Evolutionary conservation across 2,888 invertebrate genomes (phyloP).

Genomic region (Leptinotarsa haldemani): DNA sequence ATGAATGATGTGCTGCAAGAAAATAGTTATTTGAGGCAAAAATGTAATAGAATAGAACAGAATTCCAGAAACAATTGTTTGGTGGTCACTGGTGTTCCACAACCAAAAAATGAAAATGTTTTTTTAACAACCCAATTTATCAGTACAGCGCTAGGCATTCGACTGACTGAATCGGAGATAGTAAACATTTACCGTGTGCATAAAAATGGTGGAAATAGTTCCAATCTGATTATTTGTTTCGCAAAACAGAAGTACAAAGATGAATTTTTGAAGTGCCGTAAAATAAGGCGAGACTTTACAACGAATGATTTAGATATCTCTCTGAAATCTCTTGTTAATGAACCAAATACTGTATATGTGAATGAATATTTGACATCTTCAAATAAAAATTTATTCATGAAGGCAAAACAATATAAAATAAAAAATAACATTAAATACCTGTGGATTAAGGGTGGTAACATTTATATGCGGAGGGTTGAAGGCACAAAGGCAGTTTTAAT

Average conservation of each 20-base stretch:
- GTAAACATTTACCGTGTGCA: conserved; percentile 1
- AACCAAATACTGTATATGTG: neutral
- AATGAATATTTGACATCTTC: conserved; percentile 3
- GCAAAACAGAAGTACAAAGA: conserved; percentile 6
- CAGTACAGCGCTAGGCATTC: conserved; percentile 2
- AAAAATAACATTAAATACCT: neutral
- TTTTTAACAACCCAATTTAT: neutral
- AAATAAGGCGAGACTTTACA: conserved; percentile 2
- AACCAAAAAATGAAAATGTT: conserved; percentile 12
- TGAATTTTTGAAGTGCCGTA: conserved; percentile 5
- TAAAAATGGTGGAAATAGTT: neutral
- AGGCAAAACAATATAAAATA: conserved; percentile 8
- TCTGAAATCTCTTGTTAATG: conserved; percentile 7
- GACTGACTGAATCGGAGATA: neutral
- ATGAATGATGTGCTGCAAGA: neutral
- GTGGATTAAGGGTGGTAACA: conserved; percentile 1
- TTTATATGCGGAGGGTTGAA: neutral
- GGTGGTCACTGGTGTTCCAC: conserved; percentile 3
- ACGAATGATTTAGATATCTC: conserved; percentile 2
- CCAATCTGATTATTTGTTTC: conserved; percentile 1
- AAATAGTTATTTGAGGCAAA: neutral
- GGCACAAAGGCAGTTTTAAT: neutral
- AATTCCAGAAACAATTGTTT: no score
- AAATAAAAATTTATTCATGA: neutral
- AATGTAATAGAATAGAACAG: no score